Evolutionary conservation across 2,888 invertebrate genomes (phyloP).

Genomic region (Hypena proboscidalis): DNA sequence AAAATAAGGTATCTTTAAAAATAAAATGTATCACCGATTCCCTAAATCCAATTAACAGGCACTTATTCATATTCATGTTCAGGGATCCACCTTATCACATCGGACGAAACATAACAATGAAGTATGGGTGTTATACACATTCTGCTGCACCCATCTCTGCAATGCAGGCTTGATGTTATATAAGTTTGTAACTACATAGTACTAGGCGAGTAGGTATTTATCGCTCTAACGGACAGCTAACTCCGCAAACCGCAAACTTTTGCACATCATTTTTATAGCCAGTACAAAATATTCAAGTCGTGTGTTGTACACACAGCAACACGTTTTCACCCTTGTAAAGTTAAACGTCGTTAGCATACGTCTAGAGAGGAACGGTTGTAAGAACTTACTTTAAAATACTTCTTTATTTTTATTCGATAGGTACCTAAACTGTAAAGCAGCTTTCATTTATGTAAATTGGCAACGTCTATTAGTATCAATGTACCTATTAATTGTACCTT

Average conservation of each 20-base stretch:
- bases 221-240: conserved; percentile 16
- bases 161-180: too few relatives aligned
- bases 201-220: conserved; percentile 28
- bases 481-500: background rate
- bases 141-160: too few relatives aligned
- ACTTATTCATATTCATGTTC: too few relatives aligned
- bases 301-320: conserved; percentile 25
- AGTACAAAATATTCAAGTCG: conserved; percentile 22
- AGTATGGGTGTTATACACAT: too few relatives aligned
- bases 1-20: too few relatives aligned
- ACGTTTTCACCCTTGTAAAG: conserved; percentile 17
- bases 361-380: background rate
- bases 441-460: background rate
- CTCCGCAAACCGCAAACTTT: conserved; percentile 14
- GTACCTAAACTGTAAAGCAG: background rate
- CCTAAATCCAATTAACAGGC: too few relatives aligned
- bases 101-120: too few relatives aligned
- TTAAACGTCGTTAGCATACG: conserved; percentile 1
- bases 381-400: background rate
- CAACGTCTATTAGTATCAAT: background rate
- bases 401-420: background rate
- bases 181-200: too few relatives aligned
- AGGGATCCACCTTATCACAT: too few relatives aligned
- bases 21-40: too few relatives aligned
- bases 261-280: conserved; percentile 13